These are phyloP conservation scores for Amblyopsis rosae DNA, from an alignment of 2,113 vertebrate genomes.

Conservation along the genomic window DNA sequence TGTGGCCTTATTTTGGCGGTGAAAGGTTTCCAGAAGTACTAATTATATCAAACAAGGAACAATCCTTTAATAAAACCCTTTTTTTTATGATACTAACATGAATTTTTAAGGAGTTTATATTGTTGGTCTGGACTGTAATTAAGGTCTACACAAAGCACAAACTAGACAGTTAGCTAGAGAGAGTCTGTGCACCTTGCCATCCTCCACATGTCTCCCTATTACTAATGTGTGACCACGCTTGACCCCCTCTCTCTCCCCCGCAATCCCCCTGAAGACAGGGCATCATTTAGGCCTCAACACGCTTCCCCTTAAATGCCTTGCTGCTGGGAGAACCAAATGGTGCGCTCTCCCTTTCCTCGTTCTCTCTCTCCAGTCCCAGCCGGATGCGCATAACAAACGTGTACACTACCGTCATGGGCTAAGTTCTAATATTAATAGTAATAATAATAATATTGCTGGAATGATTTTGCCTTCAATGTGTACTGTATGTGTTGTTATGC, in stretches of 20 bases:
- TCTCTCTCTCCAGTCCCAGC: not conserved
- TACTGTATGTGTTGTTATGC: not conserved
- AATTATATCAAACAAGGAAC: not conserved
- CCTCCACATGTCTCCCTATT: not conserved
- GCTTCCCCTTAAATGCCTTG: not conserved
- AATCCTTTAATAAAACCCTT: not conserved
- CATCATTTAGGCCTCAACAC: not conserved
- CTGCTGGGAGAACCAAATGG: not conserved
- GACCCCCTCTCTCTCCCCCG: not conserved
- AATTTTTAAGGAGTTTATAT: not conserved
- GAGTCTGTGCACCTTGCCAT: not conserved
- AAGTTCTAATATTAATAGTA: no score
- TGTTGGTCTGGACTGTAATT: not conserved
- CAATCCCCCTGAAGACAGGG: not conserved
- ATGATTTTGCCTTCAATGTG: not conserved
- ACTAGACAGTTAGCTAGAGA: not conserved
- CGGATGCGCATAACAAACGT: not conserved
- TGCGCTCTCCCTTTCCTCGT: not conserved
- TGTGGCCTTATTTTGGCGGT: not conserved
- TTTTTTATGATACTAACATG: not conserved
- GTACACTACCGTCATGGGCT: not conserved
- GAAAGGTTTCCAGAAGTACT: not conserved
- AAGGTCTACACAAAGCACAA: not conserved
- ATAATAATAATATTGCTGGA: no score
- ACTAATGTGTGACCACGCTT: slow-evolving; percentile 6